Evolutionary conservation across 2,888 invertebrate species (phyloP).

Genomic region (Linnaemya tessellans): DNA sequence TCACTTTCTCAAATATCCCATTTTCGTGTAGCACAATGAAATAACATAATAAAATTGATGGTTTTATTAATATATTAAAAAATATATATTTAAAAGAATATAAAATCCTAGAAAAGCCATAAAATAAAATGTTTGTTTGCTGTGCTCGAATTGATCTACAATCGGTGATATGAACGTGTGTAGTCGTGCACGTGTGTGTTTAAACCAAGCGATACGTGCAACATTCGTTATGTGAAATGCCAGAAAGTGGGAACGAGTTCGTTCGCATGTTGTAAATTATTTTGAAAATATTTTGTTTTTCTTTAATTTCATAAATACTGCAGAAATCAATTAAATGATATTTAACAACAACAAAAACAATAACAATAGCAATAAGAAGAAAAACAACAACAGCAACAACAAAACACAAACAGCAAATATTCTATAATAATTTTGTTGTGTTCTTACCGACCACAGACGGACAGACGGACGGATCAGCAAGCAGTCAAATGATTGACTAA

Average conservation of each 20-base stretch:
- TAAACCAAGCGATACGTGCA: neutral
- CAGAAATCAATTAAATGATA: conserved; percentile 70
- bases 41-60: too few species aligned
- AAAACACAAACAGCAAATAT: conserved; percentile 38
- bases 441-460: conserved; percentile 58
- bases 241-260: neutral
- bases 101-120: conserved; percentile 17
- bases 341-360: conserved; percentile 62
- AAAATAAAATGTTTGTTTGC: conserved; percentile 14
- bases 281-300: conserved; percentile 31
- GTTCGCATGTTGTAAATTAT: conserved; percentile 61
- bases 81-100: neutral
- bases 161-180: neutral
- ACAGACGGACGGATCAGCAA: conserved; percentile 24
- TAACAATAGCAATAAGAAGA: conserved; percentile 48
- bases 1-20: too few species aligned
- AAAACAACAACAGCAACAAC: conserved; percentile 58
- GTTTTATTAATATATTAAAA: too few species aligned
- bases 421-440: conserved; percentile 56
- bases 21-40: too few species aligned
- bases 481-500: conserved; percentile 40
- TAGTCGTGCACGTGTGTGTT: neutral
- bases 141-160: conserved; percentile 4
- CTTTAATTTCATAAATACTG: conserved; percentile 59
- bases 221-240: neutral